Evolutionary conservation across 2,797 vertebrate species (phyloP), one percentile per base, ranked within the genome.

Genomic region (Oreonectes daqikongensis): DNA sequence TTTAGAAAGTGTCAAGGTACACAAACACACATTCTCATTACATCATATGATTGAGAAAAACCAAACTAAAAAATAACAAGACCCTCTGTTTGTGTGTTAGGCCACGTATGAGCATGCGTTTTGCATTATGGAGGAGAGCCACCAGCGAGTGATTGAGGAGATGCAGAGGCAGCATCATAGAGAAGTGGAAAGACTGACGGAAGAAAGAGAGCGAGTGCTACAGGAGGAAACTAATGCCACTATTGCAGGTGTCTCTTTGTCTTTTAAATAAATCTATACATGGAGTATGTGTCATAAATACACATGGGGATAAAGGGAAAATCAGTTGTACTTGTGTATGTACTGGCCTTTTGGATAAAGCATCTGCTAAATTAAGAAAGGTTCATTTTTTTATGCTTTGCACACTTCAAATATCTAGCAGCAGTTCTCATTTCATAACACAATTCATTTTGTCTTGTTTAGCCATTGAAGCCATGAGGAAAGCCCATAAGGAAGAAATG

Each of bases 401-500:
- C n/a, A n/a, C n/a, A 35, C 35, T 35, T 6, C 1, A 9, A 35
- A 35, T 35, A 9, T 10, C 32, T 15, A 22, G 28, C 28, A 22
- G 30, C 8, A 53, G 6, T n/a, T 24, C 26, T 28, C 20, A 12
- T 50, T 67, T 72, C 2, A 38, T 11, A 8, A 8, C 10, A 15
- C 2, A 44, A 75, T 15, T 14, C 61, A 75, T 52, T 64, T 77
- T 11, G 71, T 71, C 22, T 74, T 17, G 69, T 20, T 0, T 87
- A 99, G 97, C 96, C 63, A 98, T 98, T 0, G 94, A 96, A 82
- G 96, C 96, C 63, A 95, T 98, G 94, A 95, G 95, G 86, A 96
- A 96, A 1, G 94, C 95, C 0, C 96, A 98, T 80, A 92, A 94
- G 24, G 93, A 95, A 77, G 96, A 98, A 86, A 90, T 97, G 86